phyloP scores from a whole-genome alignment of 2,113 vertebrate species.

The Pavo muticus region DNA sequence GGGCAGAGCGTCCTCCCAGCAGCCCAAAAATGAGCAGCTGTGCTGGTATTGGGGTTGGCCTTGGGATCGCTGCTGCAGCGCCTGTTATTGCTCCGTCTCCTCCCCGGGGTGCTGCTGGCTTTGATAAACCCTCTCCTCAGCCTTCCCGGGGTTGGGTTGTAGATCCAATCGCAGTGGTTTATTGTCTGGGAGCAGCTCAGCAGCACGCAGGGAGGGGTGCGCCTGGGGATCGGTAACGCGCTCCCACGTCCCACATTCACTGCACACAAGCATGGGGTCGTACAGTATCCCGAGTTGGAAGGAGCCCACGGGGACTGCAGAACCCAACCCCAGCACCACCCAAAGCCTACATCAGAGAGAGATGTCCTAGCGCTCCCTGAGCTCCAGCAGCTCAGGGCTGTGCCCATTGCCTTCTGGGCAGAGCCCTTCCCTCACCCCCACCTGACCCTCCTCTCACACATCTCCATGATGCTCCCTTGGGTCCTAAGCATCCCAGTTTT shows the following conservation, averaged over 20 bases:
- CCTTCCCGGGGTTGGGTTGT: background rate
- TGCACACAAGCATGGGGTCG: background rate
- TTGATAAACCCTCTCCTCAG: constrained; percentile 27
- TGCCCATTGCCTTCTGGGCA: too few relatives aligned
- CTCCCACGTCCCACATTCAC: background rate
- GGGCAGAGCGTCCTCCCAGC: background rate
- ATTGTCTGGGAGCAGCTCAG: background rate
- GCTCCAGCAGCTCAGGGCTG: background rate
- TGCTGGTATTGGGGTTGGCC: background rate
- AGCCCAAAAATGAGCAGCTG: accelerated
- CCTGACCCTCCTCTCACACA: too few relatives aligned
- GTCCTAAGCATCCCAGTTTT: background rate
- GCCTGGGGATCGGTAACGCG: background rate
- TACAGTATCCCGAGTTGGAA: background rate
- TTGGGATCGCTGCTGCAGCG: background rate
- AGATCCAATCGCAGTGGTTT: constrained; percentile 1
- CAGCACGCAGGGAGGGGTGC: background rate
- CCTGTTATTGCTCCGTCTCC: background rate
- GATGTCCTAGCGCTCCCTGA: background rate
- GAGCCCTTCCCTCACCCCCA: too few relatives aligned
- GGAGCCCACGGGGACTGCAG: background rate
- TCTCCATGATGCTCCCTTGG: background rate
- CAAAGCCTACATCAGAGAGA: background rate
- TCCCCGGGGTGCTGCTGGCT: constrained; percentile 38
- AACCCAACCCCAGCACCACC: background rate